Conservation (phyloP, 2,888 invertebrate genomes). For the Sinelater perroti region DNA sequence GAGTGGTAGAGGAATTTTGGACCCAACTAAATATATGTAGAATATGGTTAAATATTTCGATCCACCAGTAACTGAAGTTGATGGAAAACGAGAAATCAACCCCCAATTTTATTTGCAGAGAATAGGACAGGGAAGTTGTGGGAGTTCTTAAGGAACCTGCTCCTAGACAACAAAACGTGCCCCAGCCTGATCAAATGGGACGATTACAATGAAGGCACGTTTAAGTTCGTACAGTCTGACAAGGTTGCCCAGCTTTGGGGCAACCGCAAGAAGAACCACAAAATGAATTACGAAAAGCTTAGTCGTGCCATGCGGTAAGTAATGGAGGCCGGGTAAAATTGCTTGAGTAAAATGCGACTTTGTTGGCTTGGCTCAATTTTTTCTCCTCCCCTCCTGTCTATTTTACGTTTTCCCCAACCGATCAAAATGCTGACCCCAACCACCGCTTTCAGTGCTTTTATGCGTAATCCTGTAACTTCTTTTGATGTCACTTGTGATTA, state of each 20-base stretch:
- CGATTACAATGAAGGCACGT: conserved; percentile 82
- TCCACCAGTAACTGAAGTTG: no score
- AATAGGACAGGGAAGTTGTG: conserved; percentile 66
- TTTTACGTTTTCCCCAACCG: no score
- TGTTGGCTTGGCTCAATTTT: no score
- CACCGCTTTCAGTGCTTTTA: no score
- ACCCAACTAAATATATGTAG: no score
- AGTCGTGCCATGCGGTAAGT: conserved; percentile 84
- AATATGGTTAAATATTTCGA: no score
- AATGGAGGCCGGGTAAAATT: not conserved
- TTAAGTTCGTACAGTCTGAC: conserved; percentile 87
- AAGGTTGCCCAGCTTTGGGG: conserved; percentile 90
- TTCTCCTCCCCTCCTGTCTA: no score
- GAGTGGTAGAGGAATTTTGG: no score
- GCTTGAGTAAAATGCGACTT: not conserved
- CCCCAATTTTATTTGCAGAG: conserved; percentile 35
- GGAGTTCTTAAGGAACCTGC: conserved; percentile 85
- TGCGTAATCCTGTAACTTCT: no score
- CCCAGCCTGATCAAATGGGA: conserved; percentile 90
- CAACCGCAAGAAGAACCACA: conserved; percentile 81
- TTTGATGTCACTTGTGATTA: no score
- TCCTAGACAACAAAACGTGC: conserved; percentile 78
- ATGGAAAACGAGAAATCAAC: no score
- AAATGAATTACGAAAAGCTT: conserved; percentile 93
- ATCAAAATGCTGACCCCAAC: no score